These are phyloP conservation scores for Neelides folsomi DNA, from an alignment of 2,888 invertebrate species.

Conservation along the genomic window DNA sequence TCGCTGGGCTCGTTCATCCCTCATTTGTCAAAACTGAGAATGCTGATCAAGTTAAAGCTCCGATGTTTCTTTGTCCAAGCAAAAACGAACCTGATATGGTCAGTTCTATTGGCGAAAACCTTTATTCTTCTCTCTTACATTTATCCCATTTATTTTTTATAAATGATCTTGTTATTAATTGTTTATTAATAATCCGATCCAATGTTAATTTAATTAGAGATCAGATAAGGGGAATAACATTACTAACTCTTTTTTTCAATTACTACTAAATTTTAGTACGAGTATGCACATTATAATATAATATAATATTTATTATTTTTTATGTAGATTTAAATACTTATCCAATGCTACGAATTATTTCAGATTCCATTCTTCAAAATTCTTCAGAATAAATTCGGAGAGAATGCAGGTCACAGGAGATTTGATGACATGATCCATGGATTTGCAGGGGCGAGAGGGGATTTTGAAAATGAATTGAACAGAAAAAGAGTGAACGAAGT, in stretches of 20 bases:
- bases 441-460: slow-evolving; percentile 23
- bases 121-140: not conserved
- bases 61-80: slow-evolving; percentile 23
- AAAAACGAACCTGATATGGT: slow-evolving; percentile 25
- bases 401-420: slow-evolving; percentile 15
- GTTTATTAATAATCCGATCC: too few species aligned
- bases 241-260: too few species aligned
- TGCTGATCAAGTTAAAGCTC: slow-evolving; percentile 15
- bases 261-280: too few species aligned
- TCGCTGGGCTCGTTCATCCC: slow-evolving; percentile 25
- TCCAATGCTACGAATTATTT: not conserved
- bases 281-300: too few species aligned
- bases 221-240: too few species aligned
- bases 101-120: too few species aligned
- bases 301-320: slow-evolving; percentile 2
- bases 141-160: too few species aligned
- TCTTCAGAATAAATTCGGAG: slow-evolving; percentile 21
- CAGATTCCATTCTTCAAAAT: slow-evolving; percentile 27
- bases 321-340: not conserved
- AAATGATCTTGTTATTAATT: too few species aligned
- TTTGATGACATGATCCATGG: slow-evolving; percentile 28
- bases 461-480: slow-evolving; percentile 17
- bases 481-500: slow-evolving; percentile 15
- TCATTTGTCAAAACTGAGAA: slow-evolving; percentile 15
- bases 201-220: too few species aligned